Base-by-base conservation (phyloP, 1,140 invertebrate genomes). In the Solenopsis invicta region DNA sequence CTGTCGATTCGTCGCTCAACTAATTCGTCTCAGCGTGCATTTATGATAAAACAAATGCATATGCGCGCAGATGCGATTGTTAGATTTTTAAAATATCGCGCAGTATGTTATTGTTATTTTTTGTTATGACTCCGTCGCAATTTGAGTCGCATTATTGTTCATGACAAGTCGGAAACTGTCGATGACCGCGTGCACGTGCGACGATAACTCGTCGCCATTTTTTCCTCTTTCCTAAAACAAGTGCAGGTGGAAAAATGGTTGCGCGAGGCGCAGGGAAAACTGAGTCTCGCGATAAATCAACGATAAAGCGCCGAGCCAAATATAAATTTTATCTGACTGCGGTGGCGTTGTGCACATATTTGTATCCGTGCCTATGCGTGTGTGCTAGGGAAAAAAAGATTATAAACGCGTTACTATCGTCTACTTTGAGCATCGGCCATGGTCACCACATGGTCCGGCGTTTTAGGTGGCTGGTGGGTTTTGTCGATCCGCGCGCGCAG, bases 231-330 rank as follows among this genome's bases (percentile, higher is more conserved):
- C 50, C 13, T 21, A 16, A 72, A 84, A 62, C 45, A 48, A 16
- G 74, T 34, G n/a, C 48, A 62, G 41, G 21, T 74, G 54, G 48
- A 82, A 87, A 75, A 74, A 84, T 74, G 24, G 41, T 74, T 50
- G 41, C 21, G 52, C 37, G 54, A 84, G 29, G 4, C 21, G 54
- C 69, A 13, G 52, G 48, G 24, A 74, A 74, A 87, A 85, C 59
- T 85, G 80, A 67, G 86, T 85, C 67, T 66, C 69, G 61, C 54
- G 86, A 87, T 87, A 85, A 85, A 85, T 87, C 82, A 87, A 66
- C 86, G 62, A 77, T 77, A 85, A 85, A 66, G 45, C 41, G 54
- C 37, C 54, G 62, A 61, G 59, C 71, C 54, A 85, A 87, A 87
- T 85, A 87, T 87, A 87, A 85, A 85, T 87, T 87, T 54, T 71